Evolutionary conservation across 2,797 vertebrate genomes (phyloP).

Genomic region (Erpetoichthys calabaricus): DNA sequence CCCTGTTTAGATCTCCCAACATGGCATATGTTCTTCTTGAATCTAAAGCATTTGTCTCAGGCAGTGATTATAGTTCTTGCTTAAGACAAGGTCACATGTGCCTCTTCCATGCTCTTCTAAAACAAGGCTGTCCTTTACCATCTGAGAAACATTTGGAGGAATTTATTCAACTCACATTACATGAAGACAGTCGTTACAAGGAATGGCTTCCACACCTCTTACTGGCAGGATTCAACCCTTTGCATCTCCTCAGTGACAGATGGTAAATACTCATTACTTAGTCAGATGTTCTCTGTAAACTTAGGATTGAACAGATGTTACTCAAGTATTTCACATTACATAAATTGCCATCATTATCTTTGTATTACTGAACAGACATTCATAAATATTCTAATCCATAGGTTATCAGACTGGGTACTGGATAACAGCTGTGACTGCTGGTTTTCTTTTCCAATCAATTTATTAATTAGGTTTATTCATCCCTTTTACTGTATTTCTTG

Average conservation of each 20-base stretch:
- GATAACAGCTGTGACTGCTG: no score
- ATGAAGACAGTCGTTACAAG: constrained; percentile 29
- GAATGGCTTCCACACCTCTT: constrained; percentile 54
- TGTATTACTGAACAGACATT: no score
- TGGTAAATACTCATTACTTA: constrained; percentile 36
- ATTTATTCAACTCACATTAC: constrained; percentile 27
- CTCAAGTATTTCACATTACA: no score
- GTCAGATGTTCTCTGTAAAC: no score
- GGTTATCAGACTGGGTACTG: no score
- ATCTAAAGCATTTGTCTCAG: constrained; percentile 39
- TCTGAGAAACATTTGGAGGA: constrained; percentile 23
- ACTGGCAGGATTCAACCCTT: constrained; percentile 48
- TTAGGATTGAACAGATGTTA: no score
- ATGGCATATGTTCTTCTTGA: constrained; percentile 43
- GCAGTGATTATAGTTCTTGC: constrained; percentile 42
- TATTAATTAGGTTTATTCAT: no score
- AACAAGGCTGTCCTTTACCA: constrained; percentile 33
- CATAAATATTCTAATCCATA: no score
- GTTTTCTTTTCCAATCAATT: no score
- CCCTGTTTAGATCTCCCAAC: constrained; percentile 26
- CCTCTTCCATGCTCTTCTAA: constrained; percentile 45
- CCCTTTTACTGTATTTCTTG: no score
- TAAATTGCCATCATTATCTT: no score
- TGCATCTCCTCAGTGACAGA: constrained; percentile 29
- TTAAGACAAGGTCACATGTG: constrained; percentile 36